Conservation (phyloP, 2,888 invertebrate genomes). For the Bellardia pandia region DNA sequence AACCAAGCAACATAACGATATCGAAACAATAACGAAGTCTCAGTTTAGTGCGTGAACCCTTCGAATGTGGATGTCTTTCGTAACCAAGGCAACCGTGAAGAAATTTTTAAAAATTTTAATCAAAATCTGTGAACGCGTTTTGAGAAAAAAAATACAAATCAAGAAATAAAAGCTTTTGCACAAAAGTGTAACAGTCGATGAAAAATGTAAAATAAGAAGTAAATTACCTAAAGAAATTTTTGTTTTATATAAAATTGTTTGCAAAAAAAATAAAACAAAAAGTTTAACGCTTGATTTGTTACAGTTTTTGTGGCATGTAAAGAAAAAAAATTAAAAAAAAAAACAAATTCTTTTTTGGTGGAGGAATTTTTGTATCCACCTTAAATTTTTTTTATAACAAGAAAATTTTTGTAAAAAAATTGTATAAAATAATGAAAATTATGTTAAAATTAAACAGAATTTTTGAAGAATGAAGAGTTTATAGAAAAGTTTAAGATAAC, state of each 20-base stretch:
- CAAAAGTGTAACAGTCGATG: slow-evolving; percentile 24
- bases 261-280: slow-evolving; percentile 13
- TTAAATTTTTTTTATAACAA: slow-evolving; percentile 57
- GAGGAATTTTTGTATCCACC: slow-evolving; percentile 74
- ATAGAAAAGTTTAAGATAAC: slow-evolving; percentile 29
- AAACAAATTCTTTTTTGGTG: slow-evolving; percentile 57
- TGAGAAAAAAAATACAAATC: slow-evolving; percentile 14
- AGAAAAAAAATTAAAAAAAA: slow-evolving; percentile 25
- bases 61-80: slow-evolving; percentile 81
- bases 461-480: not conserved
- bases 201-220: slow-evolving; percentile 49
- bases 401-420: not conserved
- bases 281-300: slow-evolving; percentile 47
- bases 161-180: slow-evolving; percentile 40
- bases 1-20: slow-evolving; percentile 65
- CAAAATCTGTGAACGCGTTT: slow-evolving; percentile 66
- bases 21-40: slow-evolving; percentile 74
- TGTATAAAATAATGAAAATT: slow-evolving; percentile 31
- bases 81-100: slow-evolving; percentile 63
- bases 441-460: not conserved
- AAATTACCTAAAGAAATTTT: slow-evolving; percentile 27
- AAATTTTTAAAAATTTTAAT: slow-evolving; percentile 68
- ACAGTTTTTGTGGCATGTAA: slow-evolving; percentile 19
- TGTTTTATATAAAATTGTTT: slow-evolving; percentile 6
- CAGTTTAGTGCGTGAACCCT: slow-evolving; percentile 82